Conservation (phyloP, 2,888 invertebrate genomes). For the Himalopsyche tibetana region DNA sequence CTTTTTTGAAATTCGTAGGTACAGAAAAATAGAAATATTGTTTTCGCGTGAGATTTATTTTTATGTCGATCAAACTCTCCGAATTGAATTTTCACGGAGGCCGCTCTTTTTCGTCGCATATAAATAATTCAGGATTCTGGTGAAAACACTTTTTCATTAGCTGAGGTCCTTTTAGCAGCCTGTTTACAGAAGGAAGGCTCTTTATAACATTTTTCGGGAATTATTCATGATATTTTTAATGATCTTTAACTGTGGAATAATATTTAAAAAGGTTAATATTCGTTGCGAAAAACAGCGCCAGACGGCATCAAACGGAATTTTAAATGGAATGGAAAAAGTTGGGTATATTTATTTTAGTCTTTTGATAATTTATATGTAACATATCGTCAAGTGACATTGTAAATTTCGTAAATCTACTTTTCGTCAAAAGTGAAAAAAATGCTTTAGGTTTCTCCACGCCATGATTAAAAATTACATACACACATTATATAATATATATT, state of each 20-base stretch:
- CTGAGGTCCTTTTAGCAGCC: constrained; percentile 2
- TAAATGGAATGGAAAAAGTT: background rate
- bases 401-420: too few relatives aligned
- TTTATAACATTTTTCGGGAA: constrained; percentile 17
- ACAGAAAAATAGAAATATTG: background rate
- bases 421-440: too few relatives aligned
- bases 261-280: constrained; percentile 30
- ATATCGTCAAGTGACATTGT: too few relatives aligned
- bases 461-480: too few relatives aligned
- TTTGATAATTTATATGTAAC: background rate
- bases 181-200: constrained; percentile 10
- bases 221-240: constrained; percentile 30
- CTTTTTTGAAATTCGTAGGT: too few relatives aligned
- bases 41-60: constrained; percentile 20
- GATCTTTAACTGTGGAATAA: constrained; percentile 31
- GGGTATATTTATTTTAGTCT: constrained; percentile 1
- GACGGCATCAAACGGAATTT: constrained; percentile 8
- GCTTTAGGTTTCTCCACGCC: too few relatives aligned
- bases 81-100: constrained; percentile 2
- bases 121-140: constrained; percentile 17
- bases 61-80: constrained; percentile 7
- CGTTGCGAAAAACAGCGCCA: background rate
- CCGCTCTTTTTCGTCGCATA: background rate
- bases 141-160: constrained; percentile 14
- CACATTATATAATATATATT: too few relatives aligned